Base-by-base conservation (phyloP, 1,140 invertebrate species). In the Zaprionus lachaisei region DNA sequence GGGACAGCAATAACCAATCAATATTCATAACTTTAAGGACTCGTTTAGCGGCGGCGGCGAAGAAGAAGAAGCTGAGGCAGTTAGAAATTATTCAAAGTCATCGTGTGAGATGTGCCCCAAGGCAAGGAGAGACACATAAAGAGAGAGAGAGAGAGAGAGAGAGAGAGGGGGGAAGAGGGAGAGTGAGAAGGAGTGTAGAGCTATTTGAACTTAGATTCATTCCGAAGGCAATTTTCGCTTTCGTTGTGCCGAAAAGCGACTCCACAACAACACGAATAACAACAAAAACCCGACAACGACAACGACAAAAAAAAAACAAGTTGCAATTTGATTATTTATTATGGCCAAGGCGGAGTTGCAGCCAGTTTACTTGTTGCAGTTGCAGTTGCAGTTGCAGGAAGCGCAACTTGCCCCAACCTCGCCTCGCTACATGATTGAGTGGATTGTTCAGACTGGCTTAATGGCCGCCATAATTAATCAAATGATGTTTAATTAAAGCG, bases 321-420 rank as follows among this genome's bases (percentile, higher is more conserved):
- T 86, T 81, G 80, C 84, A 83, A 75, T 86, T 87, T 87, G 81
- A 90, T 90, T 90, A 87, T 87, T 87, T 90, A 87, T 87, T 81
- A 66, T 67, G 26, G 54, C 55, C 68, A 68, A 73, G 82, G 79
- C 75, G 79, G 82, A 72, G 81, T 24, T 66, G 49, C 14, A n/a
- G 62, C 64, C 58, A 47, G 67, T 44, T 28, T 34, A 12, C 24
- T 38, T n/a, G 20, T 28, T 14, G 73, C 68, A 51, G 20, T 28
- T 14, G 73, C 68, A 51, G 20, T 28, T 14, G 73, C 68, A 51
- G 63, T 72, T 77, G 51, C 78, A 80, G 73, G 78, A 78, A 81
- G 70, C 75, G 55, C 51, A 34, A 34, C 3, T 17, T n/a, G 41
- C 15, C 41, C 15, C 41, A n/a, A 7, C 38, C 38, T 15, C 15